Evolutionary conservation across 2,888 invertebrate genomes (phyloP).

Genomic region (Cataglyphis altisquamis): DNA sequence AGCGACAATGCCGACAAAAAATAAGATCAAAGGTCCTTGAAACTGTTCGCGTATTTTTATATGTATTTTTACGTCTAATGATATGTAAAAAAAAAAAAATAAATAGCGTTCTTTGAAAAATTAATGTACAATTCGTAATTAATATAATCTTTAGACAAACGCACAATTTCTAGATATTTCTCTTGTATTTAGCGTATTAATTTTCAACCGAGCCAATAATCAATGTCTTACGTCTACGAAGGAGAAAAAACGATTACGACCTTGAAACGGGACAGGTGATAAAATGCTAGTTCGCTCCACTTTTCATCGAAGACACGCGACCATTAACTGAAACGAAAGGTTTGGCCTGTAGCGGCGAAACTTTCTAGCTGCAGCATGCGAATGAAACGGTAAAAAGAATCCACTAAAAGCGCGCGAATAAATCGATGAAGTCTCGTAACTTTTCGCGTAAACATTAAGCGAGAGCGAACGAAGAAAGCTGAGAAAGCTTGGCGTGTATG

Average conservation of each 20-base stretch:
- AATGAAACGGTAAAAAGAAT: conserved; percentile 36
- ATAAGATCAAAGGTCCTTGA: conserved; percentile 10
- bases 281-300: conserved; percentile 39
- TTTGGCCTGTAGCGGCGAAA: conserved; percentile 23
- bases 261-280: conserved; percentile 49
- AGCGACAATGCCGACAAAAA: conserved; percentile 13
- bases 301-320: conserved; percentile 48
- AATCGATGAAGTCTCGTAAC: conserved; percentile 38
- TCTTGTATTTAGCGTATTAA: background rate
- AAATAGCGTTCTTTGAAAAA: background rate
- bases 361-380: conserved; percentile 37
- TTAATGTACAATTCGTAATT: background rate
- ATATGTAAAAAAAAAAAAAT: background rate
- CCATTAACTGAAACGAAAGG: conserved; percentile 47
- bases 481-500: conserved; percentile 14
- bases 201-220: conserved; percentile 6
- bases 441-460: conserved; percentile 41
- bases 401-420: conserved; percentile 6
- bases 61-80: conserved; percentile 38
- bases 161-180: background rate
- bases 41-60: conserved; percentile 20
- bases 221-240: background rate
- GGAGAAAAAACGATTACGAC: conserved; percentile 27
- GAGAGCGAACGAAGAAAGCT: conserved; percentile 18
- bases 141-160: background rate